Evolutionary conservation across 2,797 vertebrate genomes (phyloP).

Genomic region (Acipenser oxyrinchus): DNA sequence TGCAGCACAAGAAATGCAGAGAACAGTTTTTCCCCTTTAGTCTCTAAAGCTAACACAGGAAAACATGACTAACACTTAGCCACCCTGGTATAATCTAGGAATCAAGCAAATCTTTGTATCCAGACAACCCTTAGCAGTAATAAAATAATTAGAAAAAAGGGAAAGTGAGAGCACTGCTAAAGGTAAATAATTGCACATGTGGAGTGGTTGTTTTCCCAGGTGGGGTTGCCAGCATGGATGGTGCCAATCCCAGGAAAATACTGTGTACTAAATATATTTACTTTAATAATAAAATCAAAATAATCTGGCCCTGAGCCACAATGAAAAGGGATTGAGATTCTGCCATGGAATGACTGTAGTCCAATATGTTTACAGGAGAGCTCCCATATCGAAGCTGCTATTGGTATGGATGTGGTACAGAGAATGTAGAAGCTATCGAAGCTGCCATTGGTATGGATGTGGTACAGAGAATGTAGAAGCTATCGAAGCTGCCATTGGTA

Average conservation of each 20-base stretch:
- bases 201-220: slow-evolving; percentile 32
- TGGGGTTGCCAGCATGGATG: slow-evolving; percentile 23
- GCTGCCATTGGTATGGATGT: too few relatives aligned
- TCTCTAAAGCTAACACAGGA: slow-evolving; percentile 17
- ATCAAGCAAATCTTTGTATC: slow-evolving; percentile 28
- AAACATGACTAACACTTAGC: slow-evolving; percentile 25
- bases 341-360: slow-evolving; percentile 1
- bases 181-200: slow-evolving; percentile 24
- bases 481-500: too few relatives aligned
- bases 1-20: slow-evolving; percentile 16
- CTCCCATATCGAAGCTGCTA: too few relatives aligned
- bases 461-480: too few relatives aligned
- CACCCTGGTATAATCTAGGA: slow-evolving; percentile 1
- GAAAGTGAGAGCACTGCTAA: slow-evolving; percentile 31
- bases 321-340: background rate
- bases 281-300: background rate
- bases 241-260: slow-evolving; percentile 2
- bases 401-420: too few relatives aligned
- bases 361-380: background rate
- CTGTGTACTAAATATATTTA: background rate
- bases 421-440: too few relatives aligned
- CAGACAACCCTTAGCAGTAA: slow-evolving; percentile 16
- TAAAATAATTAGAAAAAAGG: slow-evolving; percentile 28
- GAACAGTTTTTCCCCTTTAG: background rate
- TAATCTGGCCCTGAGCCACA: slow-evolving; percentile 1